phyloP scores from a whole-genome alignment of 2,113 vertebrate genomes.

The Amphilophus citrinellus region DNA sequence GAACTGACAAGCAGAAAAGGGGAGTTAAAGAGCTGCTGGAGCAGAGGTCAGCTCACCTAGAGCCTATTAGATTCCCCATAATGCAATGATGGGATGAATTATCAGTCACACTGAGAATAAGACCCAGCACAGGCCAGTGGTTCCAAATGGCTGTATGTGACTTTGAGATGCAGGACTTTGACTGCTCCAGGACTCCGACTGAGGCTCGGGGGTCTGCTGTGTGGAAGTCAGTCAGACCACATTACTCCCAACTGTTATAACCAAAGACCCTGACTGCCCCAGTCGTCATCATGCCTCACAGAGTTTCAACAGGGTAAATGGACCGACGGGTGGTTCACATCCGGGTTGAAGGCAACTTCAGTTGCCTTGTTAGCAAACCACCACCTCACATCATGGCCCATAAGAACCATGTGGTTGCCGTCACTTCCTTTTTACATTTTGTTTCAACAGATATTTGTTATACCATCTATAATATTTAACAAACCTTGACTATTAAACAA shows the following conservation, averaged over 20 bases:
- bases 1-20: constrained; percentile 68
- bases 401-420: not conserved
- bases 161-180: constrained; percentile 70
- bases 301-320: constrained; percentile 68
- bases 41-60: constrained; percentile 72
- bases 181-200: constrained; percentile 59
- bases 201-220: constrained; percentile 37
- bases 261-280: constrained; percentile 48
- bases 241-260: constrained; percentile 67
- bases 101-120: constrained; percentile 58
- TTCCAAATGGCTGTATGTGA: constrained; percentile 65
- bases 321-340: constrained; percentile 65
- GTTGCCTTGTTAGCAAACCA: not conserved
- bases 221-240: constrained; percentile 69
- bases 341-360: constrained; percentile 64
- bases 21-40: constrained; percentile 36
- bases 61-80: constrained; percentile 53
- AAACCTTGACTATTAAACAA: not conserved
- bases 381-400: not conserved
- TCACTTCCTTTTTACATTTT: not conserved
- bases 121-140: constrained; percentile 63
- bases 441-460: not conserved
- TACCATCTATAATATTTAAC: not conserved
- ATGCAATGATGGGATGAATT: constrained; percentile 77
- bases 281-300: constrained; percentile 65